phyloP scores from a whole-genome alignment of 2,888 invertebrate genomes.

The Schrankia costaestrigalis region DNA sequence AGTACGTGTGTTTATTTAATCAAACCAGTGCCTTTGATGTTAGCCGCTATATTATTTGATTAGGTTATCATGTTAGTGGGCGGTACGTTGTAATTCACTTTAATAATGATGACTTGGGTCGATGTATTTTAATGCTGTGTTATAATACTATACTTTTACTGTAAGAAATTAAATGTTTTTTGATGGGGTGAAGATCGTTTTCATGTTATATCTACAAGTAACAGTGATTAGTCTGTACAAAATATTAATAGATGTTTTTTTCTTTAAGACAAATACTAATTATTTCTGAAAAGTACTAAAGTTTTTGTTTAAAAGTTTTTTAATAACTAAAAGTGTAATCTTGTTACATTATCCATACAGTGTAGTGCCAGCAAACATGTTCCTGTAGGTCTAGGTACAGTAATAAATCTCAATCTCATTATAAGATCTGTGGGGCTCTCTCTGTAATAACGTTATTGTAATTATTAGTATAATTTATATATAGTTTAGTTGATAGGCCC shows the following conservation, averaged over 20 bases:
- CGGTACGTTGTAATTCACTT: conserved; percentile 6
- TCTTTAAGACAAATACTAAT: too few species aligned
- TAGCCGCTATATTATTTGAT: conserved; percentile 19
- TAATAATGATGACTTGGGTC: neutral
- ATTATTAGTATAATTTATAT: conserved; percentile 38
- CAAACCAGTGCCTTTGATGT: conserved; percentile 32
- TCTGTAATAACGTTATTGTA: conserved; percentile 29
- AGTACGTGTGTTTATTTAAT: conserved; percentile 28
- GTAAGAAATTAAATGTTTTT: too few species aligned
- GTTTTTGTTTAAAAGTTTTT: too few species aligned
- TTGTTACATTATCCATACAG: neutral
- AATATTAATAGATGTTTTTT: too few species aligned
- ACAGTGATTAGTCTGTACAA: too few species aligned
- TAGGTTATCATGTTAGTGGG: conserved; percentile 12
- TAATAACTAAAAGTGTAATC: too few species aligned
- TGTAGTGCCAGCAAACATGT: conserved; percentile 39
- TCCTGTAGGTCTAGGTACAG: conserved; percentile 15
- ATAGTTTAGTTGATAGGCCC: conserved; percentile 55
- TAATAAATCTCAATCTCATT: too few species aligned
- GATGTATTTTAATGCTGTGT: too few species aligned
- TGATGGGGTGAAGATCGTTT: too few species aligned
- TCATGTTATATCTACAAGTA: too few species aligned
- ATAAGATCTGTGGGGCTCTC: conserved; percentile 35
- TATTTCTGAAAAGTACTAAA: too few species aligned
- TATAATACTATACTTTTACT: too few species aligned